Evolutionary conservation across 2,888 invertebrate species (phyloP).

Genomic region (Syritta pipiens): DNA sequence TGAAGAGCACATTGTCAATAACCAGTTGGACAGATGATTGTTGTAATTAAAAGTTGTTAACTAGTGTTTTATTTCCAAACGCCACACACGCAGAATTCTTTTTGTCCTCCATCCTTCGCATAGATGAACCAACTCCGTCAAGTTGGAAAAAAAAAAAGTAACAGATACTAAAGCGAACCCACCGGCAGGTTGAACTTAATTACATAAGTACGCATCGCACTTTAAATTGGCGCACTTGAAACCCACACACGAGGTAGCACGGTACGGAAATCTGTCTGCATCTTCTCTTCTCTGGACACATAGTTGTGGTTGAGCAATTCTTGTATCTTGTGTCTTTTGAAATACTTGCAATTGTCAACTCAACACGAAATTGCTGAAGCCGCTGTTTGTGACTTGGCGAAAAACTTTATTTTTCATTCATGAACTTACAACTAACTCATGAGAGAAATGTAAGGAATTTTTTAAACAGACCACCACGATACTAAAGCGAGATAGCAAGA

Average conservation of each 20-base stretch:
- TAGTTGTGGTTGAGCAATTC: conserved; percentile 57
- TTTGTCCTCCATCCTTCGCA: background rate
- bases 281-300: conserved; percentile 11
- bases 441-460: conserved; percentile 48
- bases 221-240: conserved; percentile 63
- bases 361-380: conserved; percentile 48
- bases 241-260: conserved; percentile 4
- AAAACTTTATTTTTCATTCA: conserved; percentile 65
- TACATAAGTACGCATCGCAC: conserved; percentile 64
- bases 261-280: conserved; percentile 8
- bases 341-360: conserved; percentile 57
- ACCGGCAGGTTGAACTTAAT: conserved; percentile 49
- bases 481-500: conserved; percentile 26
- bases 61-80: conserved; percentile 50
- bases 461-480: conserved; percentile 60
- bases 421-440: conserved; percentile 52
- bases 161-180: conserved; percentile 16
- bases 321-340: conserved; percentile 65
- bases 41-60: conserved; percentile 40
- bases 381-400: conserved; percentile 12
- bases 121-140: conserved; percentile 26
- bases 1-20: background rate
- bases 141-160: background rate
- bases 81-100: conserved; percentile 52
- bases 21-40: conserved; percentile 32